Conservation (phyloP, 1,140 invertebrate genomes). For the Scaptodrosophila lebanonensis region DNA sequence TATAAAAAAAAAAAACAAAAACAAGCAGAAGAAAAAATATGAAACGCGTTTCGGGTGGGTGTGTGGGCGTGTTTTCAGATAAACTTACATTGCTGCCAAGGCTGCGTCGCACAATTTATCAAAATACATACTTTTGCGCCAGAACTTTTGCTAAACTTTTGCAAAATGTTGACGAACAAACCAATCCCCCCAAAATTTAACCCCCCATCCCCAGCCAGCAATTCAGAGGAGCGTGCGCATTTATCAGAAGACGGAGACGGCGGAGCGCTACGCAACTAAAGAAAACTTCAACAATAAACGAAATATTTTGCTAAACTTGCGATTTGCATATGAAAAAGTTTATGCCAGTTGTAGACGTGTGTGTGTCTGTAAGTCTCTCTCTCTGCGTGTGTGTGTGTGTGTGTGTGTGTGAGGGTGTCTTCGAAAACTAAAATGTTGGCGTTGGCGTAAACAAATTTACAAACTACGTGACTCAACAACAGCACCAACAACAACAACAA, state of each 20-base stretch:
- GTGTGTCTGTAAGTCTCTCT: background rate
- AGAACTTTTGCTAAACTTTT: conserved; percentile 26
- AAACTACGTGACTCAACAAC: conserved; percentile 67
- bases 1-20: conserved; percentile 46
- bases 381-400: background rate
- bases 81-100: conserved; percentile 27
- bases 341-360: conserved; percentile 59
- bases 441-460: conserved; percentile 60
- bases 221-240: background rate
- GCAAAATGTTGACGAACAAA: conserved; percentile 53
- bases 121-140: conserved; percentile 44
- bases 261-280: conserved; percentile 44
- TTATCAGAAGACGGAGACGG: background rate
- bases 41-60: conserved; percentile 12
- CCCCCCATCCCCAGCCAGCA: too few species aligned
- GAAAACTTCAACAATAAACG: conserved; percentile 75
- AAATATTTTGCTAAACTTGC: conserved; percentile 75
- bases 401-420: conserved; percentile 4
- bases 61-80: conserved; percentile 1
- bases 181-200: too few species aligned
- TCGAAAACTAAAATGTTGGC: conserved; percentile 34
- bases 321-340: conserved; percentile 74
- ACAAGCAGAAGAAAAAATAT: background rate
- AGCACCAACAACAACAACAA: background rate
- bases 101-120: conserved; percentile 54